Evolutionary conservation across 2,113 vertebrate genomes (phyloP).

Genomic region (Scytalopus superciliaris): DNA sequence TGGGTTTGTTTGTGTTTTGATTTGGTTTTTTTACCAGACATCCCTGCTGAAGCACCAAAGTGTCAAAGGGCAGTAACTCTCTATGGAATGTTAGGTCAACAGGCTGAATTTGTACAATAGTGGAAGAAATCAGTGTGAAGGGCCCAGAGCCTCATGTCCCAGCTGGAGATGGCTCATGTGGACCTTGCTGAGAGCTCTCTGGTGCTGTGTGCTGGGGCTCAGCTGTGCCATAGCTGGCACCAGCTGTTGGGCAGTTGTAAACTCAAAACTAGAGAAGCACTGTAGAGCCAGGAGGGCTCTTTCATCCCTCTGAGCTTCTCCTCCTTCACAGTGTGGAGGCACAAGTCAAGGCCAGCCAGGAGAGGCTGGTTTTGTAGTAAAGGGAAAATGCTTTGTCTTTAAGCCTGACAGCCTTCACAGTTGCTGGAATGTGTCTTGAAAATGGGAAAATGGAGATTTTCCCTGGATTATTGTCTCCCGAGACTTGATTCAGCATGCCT

Average conservation of each 20-base stretch:
- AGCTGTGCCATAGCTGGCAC: background rate
- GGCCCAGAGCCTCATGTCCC: background rate
- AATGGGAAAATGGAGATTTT: background rate
- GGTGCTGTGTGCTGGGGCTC: background rate
- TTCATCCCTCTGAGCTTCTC: background rate
- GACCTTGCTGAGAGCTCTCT: background rate
- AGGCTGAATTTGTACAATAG: background rate
- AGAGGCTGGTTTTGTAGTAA: background rate
- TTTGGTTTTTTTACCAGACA: background rate
- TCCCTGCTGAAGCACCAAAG: background rate
- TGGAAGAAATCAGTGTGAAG: background rate
- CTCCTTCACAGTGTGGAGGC: background rate
- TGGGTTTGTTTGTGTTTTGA: too few species aligned
- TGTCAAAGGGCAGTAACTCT: background rate
- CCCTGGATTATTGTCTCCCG: background rate
- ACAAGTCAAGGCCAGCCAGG: background rate
- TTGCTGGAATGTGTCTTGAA: background rate
- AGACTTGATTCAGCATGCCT: background rate
- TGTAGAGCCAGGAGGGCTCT: background rate
- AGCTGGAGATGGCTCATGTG: background rate
- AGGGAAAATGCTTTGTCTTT: background rate
- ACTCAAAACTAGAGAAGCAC: background rate
- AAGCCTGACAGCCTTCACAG: background rate
- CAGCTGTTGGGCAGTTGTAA: background rate
- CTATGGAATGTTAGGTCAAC: background rate